phyloP scores from a whole-genome alignment of 2,113 vertebrate genomes.

The Malurus alboscapulatus region DNA sequence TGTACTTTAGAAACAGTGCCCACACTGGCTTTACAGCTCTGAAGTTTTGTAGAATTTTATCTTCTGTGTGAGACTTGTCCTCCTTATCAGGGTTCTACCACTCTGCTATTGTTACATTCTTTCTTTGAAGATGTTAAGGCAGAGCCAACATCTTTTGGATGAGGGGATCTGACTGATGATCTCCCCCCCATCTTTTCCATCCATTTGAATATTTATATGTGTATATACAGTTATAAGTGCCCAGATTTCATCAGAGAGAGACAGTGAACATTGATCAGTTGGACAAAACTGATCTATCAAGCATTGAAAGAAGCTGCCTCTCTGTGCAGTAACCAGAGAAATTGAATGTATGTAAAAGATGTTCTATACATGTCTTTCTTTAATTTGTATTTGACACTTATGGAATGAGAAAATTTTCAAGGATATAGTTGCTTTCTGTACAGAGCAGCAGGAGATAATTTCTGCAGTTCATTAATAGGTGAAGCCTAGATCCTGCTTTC shows the following conservation, averaged over 20 bases:
- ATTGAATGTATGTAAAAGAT: neutral
- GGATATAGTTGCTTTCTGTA: neutral
- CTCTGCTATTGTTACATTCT: slow-evolving; percentile 52
- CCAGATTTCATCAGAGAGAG: neutral
- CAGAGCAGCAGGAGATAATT: neutral
- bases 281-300: neutral
- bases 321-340: neutral
- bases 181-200: neutral
- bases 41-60: slow-evolving; percentile 66
- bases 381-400: neutral
- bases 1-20: slow-evolving; percentile 50
- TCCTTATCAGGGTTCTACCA: slow-evolving; percentile 59
- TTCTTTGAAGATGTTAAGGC: slow-evolving; percentile 64
- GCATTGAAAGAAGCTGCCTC: neutral
- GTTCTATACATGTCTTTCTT: neutral
- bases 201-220: neutral
- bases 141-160: slow-evolving; percentile 26
- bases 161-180: neutral
- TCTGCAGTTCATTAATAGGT: neutral
- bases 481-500: neutral
- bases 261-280: neutral
- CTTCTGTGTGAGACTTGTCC: neutral
- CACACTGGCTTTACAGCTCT: slow-evolving; percentile 62
- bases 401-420: neutral
- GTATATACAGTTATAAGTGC: neutral